Evolutionary conservation across 2,888 invertebrate species (phyloP).

Genomic region (Leucophora obtusa): DNA sequence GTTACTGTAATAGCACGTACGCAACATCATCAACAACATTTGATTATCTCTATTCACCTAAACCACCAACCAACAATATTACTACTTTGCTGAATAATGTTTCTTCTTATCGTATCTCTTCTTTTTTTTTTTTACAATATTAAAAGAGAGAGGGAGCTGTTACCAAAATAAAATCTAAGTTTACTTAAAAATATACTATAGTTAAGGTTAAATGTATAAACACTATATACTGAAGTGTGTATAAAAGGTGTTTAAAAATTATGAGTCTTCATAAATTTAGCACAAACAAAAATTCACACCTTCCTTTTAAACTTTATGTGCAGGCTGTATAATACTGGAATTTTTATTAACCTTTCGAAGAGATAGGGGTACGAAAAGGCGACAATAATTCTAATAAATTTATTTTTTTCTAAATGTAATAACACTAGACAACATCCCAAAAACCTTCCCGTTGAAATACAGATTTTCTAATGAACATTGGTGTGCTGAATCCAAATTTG

Average conservation of each 20-base stretch:
- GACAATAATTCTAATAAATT: no score
- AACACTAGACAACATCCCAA: no score
- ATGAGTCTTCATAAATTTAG: slow-evolving; percentile 63
- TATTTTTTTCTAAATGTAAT: no score
- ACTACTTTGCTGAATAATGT: slow-evolving; percentile 25
- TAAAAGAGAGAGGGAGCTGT: slow-evolving; percentile 3
- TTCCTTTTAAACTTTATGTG: slow-evolving; percentile 30
- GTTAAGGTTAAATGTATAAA: slow-evolving; percentile 49
- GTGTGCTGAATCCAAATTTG: no score
- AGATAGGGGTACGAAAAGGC: no score
- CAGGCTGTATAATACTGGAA: slow-evolving; percentile 4
- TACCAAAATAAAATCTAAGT: background rate
- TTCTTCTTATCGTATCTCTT: background rate
- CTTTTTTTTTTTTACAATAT: background rate
- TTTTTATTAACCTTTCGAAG: slow-evolving; percentile 25
- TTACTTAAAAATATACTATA: slow-evolving; percentile 40
- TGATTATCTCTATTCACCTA: slow-evolving; percentile 8
- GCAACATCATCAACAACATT: slow-evolving; percentile 22
- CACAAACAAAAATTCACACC: slow-evolving; percentile 60
- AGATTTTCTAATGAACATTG: no score
- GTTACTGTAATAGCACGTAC: slow-evolving; percentile 26
- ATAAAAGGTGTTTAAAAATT: slow-evolving; percentile 55
- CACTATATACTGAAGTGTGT: slow-evolving; percentile 23
- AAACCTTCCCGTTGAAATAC: no score
- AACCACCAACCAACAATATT: slow-evolving; percentile 21